Percentiles rank a stretch among this genome's conserved stretches.
Conservation (phyloP, 2,888 invertebrate genomes). For the Lingula anatina region DNA sequence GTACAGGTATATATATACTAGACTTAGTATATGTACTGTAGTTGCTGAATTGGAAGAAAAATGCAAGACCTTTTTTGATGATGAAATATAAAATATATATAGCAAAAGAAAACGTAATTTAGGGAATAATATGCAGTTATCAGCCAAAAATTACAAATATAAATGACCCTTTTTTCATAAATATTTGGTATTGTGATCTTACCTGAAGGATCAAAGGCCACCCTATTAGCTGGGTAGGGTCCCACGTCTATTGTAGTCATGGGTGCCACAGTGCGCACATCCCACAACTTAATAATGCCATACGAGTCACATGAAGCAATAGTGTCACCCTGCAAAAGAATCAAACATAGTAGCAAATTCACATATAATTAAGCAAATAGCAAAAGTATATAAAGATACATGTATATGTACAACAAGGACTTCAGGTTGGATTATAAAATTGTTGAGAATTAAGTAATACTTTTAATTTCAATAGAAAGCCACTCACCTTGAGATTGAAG, state of each 20-base stretch:
- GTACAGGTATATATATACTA: too few species aligned
- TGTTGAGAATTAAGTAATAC: too few species aligned
- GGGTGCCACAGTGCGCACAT: constrained; percentile 44
- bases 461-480: too few species aligned
- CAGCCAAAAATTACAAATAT: background rate
- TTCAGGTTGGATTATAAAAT: background rate
- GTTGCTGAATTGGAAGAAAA: too few species aligned
- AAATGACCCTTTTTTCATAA: background rate
- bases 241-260: constrained; percentile 47
- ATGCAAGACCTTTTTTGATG: too few species aligned
- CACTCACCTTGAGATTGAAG: constrained; percentile 45
- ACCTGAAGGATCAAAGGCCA: constrained; percentile 49
- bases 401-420: background rate
- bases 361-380: background rate
- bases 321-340: constrained; percentile 42
- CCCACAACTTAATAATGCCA: constrained; percentile 51
- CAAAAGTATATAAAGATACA: background rate
- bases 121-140: background rate
- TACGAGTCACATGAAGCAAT: constrained; percentile 51
- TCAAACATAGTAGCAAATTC: background rate
- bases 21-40: too few species aligned
- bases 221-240: constrained; percentile 49
- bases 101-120: too few species aligned
- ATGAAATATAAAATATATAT: too few species aligned
- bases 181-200: background rate